These are phyloP conservation scores for Euura lappo DNA, from an alignment of 1,140 invertebrate species.

Conservation along the genomic window DNA sequence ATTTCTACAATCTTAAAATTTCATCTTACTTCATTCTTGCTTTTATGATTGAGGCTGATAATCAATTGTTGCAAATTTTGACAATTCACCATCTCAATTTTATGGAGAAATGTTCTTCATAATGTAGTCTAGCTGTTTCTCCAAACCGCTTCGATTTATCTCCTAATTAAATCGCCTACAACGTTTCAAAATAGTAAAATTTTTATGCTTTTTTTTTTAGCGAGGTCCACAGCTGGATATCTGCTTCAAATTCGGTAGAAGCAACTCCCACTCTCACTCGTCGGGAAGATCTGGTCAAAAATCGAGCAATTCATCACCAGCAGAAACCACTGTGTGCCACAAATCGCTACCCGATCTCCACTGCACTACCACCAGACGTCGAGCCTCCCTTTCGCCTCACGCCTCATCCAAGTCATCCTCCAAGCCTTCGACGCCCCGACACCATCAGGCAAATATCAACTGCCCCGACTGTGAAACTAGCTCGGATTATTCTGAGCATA, in stretches of 20 bases:
- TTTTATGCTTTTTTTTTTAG: constrained; percentile 23
- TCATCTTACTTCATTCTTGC: too few relatives aligned
- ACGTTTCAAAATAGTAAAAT: not conserved
- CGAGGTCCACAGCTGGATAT: constrained; percentile 44
- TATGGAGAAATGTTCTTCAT: not conserved
- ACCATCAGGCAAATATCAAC: constrained; percentile 46
- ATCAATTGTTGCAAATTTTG: too few relatives aligned
- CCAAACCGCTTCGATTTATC: too few relatives aligned
- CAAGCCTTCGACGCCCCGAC: constrained; percentile 31
- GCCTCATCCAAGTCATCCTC: constrained; percentile 52
- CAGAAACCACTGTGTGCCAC: constrained; percentile 66
- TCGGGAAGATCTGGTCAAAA: constrained; percentile 51
- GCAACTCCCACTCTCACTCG: constrained; percentile 72
- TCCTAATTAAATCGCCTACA: too few relatives aligned
- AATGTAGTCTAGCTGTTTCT: too few relatives aligned
- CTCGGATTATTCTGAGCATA: constrained; percentile 58
- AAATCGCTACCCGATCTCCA: constrained; percentile 86
- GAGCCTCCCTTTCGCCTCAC: constrained; percentile 59
- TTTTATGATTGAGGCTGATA: too few relatives aligned
- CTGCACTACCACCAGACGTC: constrained; percentile 64
- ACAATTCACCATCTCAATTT: not conserved
- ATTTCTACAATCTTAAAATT: too few relatives aligned
- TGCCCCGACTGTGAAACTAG: constrained; percentile 59
- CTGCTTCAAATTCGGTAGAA: constrained; percentile 61
- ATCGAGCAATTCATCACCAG: constrained; percentile 46